A percentile compares a stretch with the other conserved stretches of the same genome.
These are phyloP conservation scores for Zaprionus ornatus DNA, from an alignment of 1,140 invertebrate species.

Conservation along the genomic window DNA sequence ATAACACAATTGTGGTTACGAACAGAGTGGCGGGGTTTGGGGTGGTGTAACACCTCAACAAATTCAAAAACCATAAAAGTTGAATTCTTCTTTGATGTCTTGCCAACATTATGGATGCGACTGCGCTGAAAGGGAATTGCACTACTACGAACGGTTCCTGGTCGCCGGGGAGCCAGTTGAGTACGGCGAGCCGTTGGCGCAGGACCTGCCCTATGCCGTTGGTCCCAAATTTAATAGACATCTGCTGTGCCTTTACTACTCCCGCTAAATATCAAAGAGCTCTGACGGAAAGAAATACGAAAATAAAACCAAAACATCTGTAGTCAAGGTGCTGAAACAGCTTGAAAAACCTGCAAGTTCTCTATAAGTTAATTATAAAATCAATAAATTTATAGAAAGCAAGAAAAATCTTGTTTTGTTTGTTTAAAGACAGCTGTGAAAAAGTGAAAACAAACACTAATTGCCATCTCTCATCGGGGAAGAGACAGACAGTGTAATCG, in stretches of 20 bases:
- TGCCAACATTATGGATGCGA: constrained; percentile 20
- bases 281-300: not conserved
- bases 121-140: constrained; percentile 56
- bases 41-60: not conserved
- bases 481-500: too few species aligned
- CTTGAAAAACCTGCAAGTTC: not conserved
- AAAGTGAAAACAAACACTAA: not conserved
- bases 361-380: not conserved
- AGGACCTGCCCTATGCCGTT: constrained; percentile 89
- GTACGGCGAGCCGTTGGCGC: constrained; percentile 88
- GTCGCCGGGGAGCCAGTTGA: constrained; percentile 86
- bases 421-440: not conserved
- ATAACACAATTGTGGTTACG: constrained; percentile 90
- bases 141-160: constrained; percentile 87
- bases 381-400: not conserved
- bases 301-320: not conserved
- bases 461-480: not conserved
- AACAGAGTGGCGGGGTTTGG: constrained; percentile 44
- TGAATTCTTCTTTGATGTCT: constrained; percentile 12
- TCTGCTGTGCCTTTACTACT: constrained; percentile 90
- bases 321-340: not conserved
- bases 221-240: constrained; percentile 90
- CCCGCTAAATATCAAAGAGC: constrained; percentile 84
- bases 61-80: constrained; percentile 52
- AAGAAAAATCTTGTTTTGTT: not conserved